Evolutionary conservation across 2,113 vertebrate genomes (phyloP), one percentile per base, ranked within the genome.

Genomic region (Micronisus gabar): DNA sequence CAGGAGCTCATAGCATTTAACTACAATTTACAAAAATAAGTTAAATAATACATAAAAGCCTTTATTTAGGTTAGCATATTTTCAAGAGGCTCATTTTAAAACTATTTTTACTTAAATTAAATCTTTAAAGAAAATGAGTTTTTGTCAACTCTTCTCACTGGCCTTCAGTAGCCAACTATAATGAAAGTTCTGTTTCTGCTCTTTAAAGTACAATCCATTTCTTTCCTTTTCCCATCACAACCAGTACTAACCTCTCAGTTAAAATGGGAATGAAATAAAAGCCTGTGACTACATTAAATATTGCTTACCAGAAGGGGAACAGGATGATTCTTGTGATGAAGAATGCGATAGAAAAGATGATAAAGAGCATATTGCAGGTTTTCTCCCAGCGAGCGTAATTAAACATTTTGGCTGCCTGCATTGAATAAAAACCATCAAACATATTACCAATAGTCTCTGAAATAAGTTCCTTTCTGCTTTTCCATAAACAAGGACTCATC

Each of bases 351-450:
- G 99, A 96, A 71, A 99, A 99, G 81, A 99, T 92, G 78, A 99
- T 81, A 72, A 99, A 99, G 36, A 99, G 96, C 15, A n/a, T 10
- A 21, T 99, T 97, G 97, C 99, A 99, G 47, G 98, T 98, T 72
- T 97, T 98, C 91, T 98, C 98, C 99, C 99, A 99, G 90, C 86
- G 98, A 73, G 99, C 99, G 0, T 99, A 99, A 96, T 99, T 99
- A 96, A 99, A 99, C 95, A 99, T 94, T 97, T 99, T 99, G 71
- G 99, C 99, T 62, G 99, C 99, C 99, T 99, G 80, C 93, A 97
- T 81, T 89, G 63, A 88, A 95, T 22, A 89, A 89, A 97, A 95
- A 61, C 1, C 95, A 78, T 56, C 83, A 96, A 93, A 53, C 0
- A 0, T 15, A 71, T 88, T 95, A 79, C 43, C 83, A 91, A 70